Conservation (phyloP, 1,140 invertebrate species). For the Papilio polyxenes region DNA sequence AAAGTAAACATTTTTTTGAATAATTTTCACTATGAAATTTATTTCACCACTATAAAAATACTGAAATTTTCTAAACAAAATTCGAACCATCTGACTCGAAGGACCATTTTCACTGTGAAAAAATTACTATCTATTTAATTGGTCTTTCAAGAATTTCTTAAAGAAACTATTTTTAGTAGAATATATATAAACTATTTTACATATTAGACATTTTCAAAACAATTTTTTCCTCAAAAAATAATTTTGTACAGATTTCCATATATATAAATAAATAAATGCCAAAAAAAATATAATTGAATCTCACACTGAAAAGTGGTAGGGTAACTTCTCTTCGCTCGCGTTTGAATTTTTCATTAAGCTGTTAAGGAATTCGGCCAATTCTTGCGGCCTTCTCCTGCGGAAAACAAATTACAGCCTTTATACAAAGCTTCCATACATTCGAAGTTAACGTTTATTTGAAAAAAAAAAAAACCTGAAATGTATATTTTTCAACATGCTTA, state of each 20-base stretch:
- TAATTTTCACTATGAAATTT: slow-evolving; percentile 33
- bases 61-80: neutral
- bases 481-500: neutral
- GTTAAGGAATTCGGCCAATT: slow-evolving; percentile 80
- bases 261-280: slow-evolving; percentile 45
- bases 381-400: slow-evolving; percentile 79
- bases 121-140: too few species aligned
- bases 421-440: slow-evolving; percentile 38
- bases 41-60: neutral
- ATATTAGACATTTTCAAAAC: too few species aligned
- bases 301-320: slow-evolving; percentile 82
- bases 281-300: slow-evolving; percentile 70
- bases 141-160: too few species aligned
- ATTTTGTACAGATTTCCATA: slow-evolving; percentile 23
- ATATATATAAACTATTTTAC: too few species aligned
- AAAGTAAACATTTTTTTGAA: too few species aligned
- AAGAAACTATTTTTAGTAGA: too few species aligned
- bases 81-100: neutral
- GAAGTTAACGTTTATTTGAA: neutral
- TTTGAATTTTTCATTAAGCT: slow-evolving; percentile 75
- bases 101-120: neutral
- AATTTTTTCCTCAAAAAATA: neutral
- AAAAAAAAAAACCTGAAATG: neutral
- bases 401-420: slow-evolving; percentile 60
- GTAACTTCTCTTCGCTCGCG: slow-evolving; percentile 76